Conservation (phyloP, 2,888 invertebrate genomes). For the Liodrosophila aerea region DNA sequence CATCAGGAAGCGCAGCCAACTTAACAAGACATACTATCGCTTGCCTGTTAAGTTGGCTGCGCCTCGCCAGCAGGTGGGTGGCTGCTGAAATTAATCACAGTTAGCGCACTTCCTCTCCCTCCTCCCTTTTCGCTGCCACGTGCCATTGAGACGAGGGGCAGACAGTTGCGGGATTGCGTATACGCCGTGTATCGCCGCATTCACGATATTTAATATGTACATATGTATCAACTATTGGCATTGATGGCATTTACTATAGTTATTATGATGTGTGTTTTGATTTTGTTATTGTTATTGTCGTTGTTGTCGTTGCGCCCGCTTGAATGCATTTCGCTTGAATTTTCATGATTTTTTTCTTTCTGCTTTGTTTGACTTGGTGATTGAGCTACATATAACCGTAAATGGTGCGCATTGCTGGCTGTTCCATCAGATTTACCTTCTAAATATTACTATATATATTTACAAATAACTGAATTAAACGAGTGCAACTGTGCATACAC, state of each 20-base stretch:
- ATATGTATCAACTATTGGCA: constrained; percentile 55
- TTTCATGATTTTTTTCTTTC: too few relatives aligned
- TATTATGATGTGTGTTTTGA: neutral
- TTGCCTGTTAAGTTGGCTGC: constrained; percentile 21
- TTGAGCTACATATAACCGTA: constrained; percentile 61
- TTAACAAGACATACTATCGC: constrained; percentile 9
- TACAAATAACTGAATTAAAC: too few relatives aligned
- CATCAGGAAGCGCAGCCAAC: constrained; percentile 44
- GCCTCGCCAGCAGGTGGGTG: neutral
- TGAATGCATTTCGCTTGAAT: constrained; percentile 47
- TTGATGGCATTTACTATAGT: constrained; percentile 19
- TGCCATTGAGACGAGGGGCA: constrained; percentile 2
- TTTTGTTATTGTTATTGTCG: constrained; percentile 14
- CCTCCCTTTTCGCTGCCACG: too few relatives aligned
- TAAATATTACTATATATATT: constrained; percentile 5
- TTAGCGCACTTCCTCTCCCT: neutral
- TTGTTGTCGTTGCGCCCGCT: constrained; percentile 25
- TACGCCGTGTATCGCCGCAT: too few relatives aligned
- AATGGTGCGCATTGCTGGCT: constrained; percentile 47
- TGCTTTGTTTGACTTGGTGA: constrained; percentile 48
- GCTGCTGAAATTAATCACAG: too few relatives aligned
- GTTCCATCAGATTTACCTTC: constrained; percentile 40
- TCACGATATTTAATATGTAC: constrained; percentile 44
- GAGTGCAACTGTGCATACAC: too few relatives aligned
- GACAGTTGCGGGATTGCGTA: too few relatives aligned